Percentiles rank a stretch among this genome's conserved stretches.
Conservation (phyloP, 2,113 vertebrate species). For the Oncorhynchus tshawytscha region DNA sequence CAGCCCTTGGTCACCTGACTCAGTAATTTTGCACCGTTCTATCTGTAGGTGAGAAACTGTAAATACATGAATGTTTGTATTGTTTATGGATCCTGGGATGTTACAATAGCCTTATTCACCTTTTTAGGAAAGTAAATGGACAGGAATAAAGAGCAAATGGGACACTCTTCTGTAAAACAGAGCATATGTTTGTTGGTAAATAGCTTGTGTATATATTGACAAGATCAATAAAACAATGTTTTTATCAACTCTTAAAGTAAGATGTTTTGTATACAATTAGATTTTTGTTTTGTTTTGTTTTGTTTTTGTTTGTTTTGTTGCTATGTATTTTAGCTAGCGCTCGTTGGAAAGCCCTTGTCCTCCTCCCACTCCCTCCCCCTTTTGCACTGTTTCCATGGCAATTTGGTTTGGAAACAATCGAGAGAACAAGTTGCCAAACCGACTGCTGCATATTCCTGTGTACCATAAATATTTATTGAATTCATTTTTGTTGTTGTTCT, state of each 20-base stretch:
- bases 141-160: conserved; percentile 75
- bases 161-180: conserved; percentile 66
- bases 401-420: conserved; percentile 80
- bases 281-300: conserved; percentile 12
- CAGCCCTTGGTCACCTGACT: conserved; percentile 86
- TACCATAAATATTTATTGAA: conserved; percentile 99
- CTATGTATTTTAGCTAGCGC: conserved; percentile 99
- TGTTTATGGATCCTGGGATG: conserved; percentile 95
- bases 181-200: conserved; percentile 91
- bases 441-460: conserved; percentile 98
- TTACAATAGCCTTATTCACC: conserved; percentile 99
- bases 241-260: conserved; percentile 96
- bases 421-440: conserved; percentile 88
- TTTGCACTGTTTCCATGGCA: conserved; percentile 95
- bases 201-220: conserved; percentile 84
- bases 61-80: conserved; percentile 96
- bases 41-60: conserved; percentile 93
- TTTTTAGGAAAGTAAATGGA: conserved; percentile 87
- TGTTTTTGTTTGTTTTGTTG: conserved; percentile 83
- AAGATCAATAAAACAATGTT: conserved; percentile 70
- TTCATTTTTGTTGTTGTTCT: conserved; percentile 65
- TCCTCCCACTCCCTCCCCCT: conserved; percentile 74
- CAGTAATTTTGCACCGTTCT: conserved; percentile 91
- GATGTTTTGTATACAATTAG: conserved; percentile 99
- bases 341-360: conserved; percentile 90